Base-by-base conservation (phyloP, 2,888 invertebrate genomes). In the Plebejus argus region DNA sequence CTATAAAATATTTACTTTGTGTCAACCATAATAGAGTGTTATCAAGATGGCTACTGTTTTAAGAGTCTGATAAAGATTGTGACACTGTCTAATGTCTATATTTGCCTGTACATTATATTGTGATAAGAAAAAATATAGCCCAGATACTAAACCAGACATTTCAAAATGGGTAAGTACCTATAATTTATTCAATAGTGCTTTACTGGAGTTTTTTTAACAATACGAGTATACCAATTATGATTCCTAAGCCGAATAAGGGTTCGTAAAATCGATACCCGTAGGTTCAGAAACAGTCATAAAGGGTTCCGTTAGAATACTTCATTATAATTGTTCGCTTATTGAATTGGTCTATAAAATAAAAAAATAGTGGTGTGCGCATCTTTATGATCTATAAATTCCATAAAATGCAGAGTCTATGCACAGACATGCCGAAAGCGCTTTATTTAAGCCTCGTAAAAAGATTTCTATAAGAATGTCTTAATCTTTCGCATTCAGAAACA, bases 31-130 rank as follows among this genome's bases (percentile, higher is more conserved):
- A 66, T 66, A 20, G 8, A 61, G 61, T 66, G 61, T 66, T 66
- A 66, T 66, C 61, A 23, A 20, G 58, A 58, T 58, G 61, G 61
- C 61, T 3, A 66, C 61, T 66, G 61, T 66, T 66, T 66, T 23
- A 23, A 66, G 61, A 23, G 61, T 28, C 28, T 66, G 61, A 66
- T 66, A 66, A 66, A 66, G 61, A 66, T 23, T 23, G 61, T 28
- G 61, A 66, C 23, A 66, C 61, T 66, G 23, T 53, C 53, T 53
- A 18, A 4, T 61, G 61, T 23, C 61, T 61, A 61, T 61, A 61
- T 61, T 61, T 66, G 28, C 23, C 12, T 23, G 12, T 23, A 66
- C 23, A 66, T 12, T 66, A 18, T 53, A 5, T 20, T 28, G 15
- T 23, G 61, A 66, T 12, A 66, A 23, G 12, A 20, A 8, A 58